Evolutionary conservation across 2,888 invertebrate genomes (phyloP), one percentile per base, ranked within the genome.

Genomic region (Nowickia ferox): DNA sequence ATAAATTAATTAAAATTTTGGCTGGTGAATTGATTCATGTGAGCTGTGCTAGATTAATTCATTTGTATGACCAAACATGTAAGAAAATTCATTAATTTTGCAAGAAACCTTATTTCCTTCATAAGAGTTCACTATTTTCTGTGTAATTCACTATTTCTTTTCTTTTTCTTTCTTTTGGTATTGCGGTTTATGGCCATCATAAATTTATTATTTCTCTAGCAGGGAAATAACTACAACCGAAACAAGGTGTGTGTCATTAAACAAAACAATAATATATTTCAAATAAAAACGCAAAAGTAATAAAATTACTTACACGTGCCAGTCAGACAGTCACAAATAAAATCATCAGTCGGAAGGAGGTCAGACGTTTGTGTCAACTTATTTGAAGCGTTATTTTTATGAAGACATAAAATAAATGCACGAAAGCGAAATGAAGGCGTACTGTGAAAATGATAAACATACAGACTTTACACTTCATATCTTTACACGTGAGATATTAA

Each of bases 151-250:
- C 19, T 17, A 63, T 69, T 65, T 38, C 46, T 6, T 48, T 48
- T 48, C 17, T 19, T 19, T 13, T 48, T 57, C 42, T 55, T 2
- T 61, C 48, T 72, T 55, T 66, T 38, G 48, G 38, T 63, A 17
- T 65, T 69, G n/a, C 66, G 51, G 57, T 80, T 77, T 77, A 78
- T 72, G 59, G 46, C 51, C 61, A 72, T 69, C 71, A 84, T 84
- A 77, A 85, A 81, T 85, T 72, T 74, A 63, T 66, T 80, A 68
- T 81, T 68, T 81, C 68, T 85, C 22, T 48, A 5, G n/a, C 51
- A 68, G 48, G 55, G 57, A 63, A 68, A 72, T 42, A 76, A 77
- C 61, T 68, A 77, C 61, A 80, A 76, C 8, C 19, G 22, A 65
- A 69, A 76, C 42, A 74, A 69, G 55, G 79, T 79, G 81, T 74